These are phyloP conservation scores for Drosophila fungiperda DNA, from an alignment of 2,888 invertebrate genomes.

Conservation along the genomic window DNA sequence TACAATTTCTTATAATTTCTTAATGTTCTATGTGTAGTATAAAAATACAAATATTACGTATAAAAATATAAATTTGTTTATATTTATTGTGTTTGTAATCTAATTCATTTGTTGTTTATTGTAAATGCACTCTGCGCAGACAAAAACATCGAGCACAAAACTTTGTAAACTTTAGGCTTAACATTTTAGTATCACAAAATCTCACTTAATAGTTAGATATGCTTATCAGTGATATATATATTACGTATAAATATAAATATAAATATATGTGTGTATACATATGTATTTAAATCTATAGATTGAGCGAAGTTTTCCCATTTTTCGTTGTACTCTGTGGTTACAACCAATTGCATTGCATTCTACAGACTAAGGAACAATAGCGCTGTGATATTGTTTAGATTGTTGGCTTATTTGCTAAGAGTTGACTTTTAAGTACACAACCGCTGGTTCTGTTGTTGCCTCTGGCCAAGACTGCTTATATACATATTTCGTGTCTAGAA, in stretches of 20 bases:
- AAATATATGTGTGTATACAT: slow-evolving; percentile 23
- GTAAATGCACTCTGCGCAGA: slow-evolving; percentile 66
- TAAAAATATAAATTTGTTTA: slow-evolving; percentile 60
- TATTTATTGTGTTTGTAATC: slow-evolving; percentile 24
- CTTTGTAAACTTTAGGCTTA: slow-evolving; percentile 79
- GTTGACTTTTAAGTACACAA: slow-evolving; percentile 82
- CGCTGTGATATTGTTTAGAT: slow-evolving; percentile 82
- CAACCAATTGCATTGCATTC: slow-evolving; percentile 63
- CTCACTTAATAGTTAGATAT: slow-evolving; percentile 70
- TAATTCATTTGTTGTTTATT: slow-evolving; percentile 44
- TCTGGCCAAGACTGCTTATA: slow-evolving; percentile 54
- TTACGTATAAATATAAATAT: slow-evolving; percentile 42
- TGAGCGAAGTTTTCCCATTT: slow-evolving; percentile 78
- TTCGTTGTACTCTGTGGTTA: slow-evolving; percentile 80
- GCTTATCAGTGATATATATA: slow-evolving; percentile 61
- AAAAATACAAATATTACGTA: slow-evolving; percentile 70
- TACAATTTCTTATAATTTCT: slow-evolving; percentile 21
- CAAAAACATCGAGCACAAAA: slow-evolving; percentile 60
- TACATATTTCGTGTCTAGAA: slow-evolving; percentile 34
- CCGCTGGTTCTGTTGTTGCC: slow-evolving; percentile 73
- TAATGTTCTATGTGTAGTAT: slow-evolving; percentile 24
- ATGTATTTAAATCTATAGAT: slow-evolving; percentile 50
- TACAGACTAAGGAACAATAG: slow-evolving; percentile 82
- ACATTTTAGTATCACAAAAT: slow-evolving; percentile 70
- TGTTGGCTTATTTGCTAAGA: slow-evolving; percentile 47